phyloP scores from a whole-genome alignment of 2,888 invertebrate genomes.

The Gerris lacustris region DNA sequence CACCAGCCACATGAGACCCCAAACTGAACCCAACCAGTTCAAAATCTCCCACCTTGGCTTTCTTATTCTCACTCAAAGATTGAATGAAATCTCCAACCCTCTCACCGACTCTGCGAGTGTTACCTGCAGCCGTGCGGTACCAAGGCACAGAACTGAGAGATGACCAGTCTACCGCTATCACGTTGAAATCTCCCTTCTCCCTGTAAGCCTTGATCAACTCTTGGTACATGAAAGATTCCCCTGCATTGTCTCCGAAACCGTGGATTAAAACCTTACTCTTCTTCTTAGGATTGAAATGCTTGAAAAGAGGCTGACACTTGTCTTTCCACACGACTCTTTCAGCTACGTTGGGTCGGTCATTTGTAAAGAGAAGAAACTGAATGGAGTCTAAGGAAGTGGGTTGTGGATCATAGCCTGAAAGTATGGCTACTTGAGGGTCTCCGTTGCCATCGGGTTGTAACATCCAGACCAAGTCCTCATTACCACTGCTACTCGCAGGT shows the following conservation, averaged over 20 bases:
- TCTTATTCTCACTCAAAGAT: conserved; percentile 36
- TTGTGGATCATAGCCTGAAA: conserved; percentile 27
- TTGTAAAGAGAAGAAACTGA: conserved; percentile 29
- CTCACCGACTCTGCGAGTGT: conserved; percentile 31
- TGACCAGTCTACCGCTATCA: conserved; percentile 41
- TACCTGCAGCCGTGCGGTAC: conserved; percentile 38
- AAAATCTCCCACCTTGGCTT: conserved; percentile 34
- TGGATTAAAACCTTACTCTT: conserved; percentile 33
- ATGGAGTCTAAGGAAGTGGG: conserved; percentile 25
- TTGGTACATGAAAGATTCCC: conserved; percentile 32
- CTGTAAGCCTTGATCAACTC: conserved; percentile 31
- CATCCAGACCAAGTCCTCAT: conserved; percentile 31
- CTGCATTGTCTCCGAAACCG: conserved; percentile 33
- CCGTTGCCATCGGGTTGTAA: conserved; percentile 31
- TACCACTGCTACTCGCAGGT: conserved; percentile 9
- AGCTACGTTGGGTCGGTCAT: conserved; percentile 25
- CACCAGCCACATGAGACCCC: conserved; percentile 46
- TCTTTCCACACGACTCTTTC: conserved; percentile 29
- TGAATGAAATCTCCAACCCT: conserved; percentile 39
- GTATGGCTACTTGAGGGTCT: conserved; percentile 31
- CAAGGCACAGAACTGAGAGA: conserved; percentile 35
- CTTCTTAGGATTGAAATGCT: conserved; percentile 30
- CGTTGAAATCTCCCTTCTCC: conserved; percentile 34
- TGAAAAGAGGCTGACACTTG: conserved; percentile 31
- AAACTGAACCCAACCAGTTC: conserved; percentile 42